These are phyloP conservation scores for Physeter macrocephalus DNA, from an alignment of 2,113 vertebrate species.

Conservation along the genomic window DNA sequence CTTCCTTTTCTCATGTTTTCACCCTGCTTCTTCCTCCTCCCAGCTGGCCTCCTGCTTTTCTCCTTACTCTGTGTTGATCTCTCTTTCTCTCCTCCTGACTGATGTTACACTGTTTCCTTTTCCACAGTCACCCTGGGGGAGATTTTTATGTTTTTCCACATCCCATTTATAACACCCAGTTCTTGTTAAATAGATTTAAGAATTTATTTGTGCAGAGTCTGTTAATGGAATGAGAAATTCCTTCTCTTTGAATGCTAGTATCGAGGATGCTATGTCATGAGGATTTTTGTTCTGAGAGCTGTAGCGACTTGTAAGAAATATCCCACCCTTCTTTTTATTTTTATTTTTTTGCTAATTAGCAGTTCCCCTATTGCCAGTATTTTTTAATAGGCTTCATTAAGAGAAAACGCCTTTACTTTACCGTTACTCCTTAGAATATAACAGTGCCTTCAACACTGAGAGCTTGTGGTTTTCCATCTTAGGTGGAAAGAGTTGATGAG, in stretches of 20 bases:
- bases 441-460: background rate
- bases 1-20: background rate
- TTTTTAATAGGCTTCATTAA: constrained; percentile 33
- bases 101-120: background rate
- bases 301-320: background rate
- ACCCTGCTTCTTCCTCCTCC: background rate
- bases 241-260: background rate
- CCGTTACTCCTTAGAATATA: constrained; percentile 34
- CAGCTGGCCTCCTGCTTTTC: background rate
- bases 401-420: background rate
- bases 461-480: background rate
- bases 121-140: background rate
- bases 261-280: background rate
- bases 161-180: background rate
- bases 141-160: background rate
- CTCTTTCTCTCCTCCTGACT: background rate
- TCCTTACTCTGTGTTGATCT: background rate
- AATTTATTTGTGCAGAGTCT: constrained; percentile 7
- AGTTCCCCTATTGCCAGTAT: background rate
- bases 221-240: constrained; percentile 4
- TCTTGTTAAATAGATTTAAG: constrained; percentile 16
- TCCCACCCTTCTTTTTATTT: background rate
- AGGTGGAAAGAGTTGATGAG: constrained; percentile 3
- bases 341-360: constrained; percentile 3
- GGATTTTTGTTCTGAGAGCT: background rate